Conservation (phyloP, 2,797 vertebrate species). For the Gallinago solitaria region DNA sequence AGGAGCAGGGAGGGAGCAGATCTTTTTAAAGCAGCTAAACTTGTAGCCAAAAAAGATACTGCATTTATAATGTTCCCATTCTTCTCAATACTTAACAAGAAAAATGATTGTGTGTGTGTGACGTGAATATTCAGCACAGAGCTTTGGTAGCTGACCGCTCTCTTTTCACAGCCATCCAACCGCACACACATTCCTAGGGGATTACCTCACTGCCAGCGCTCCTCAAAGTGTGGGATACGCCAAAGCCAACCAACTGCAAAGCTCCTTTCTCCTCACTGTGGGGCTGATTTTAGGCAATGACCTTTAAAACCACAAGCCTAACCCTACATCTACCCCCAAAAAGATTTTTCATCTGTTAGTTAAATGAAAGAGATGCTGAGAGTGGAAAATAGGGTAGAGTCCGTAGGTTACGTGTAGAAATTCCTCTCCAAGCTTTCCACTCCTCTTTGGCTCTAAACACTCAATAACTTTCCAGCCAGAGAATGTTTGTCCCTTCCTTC, state of each 20-base stretch:
- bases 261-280: not conserved
- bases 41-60: conserved; percentile 52
- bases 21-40: conserved; percentile 44
- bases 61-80: conserved; percentile 68
- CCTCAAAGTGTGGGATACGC: conserved; percentile 49
- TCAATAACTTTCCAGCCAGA: conserved; percentile 48
- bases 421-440: conserved; percentile 29
- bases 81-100: conserved; percentile 66
- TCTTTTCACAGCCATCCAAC: conserved; percentile 79
- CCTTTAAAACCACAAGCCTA: conserved; percentile 44
- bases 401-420: not conserved
- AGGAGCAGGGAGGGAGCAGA: conserved; percentile 4
- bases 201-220: conserved; percentile 73
- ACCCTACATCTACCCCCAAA: not conserved
- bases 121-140: conserved; percentile 63
- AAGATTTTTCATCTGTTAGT: not conserved
- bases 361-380: not conserved
- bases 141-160: conserved; percentile 69
- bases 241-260: conserved; percentile 9
- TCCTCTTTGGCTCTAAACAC: conserved; percentile 31
- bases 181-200: conserved; percentile 76
- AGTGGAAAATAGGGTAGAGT: not conserved
- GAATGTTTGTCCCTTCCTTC: conserved; percentile 55
- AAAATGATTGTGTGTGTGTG: conserved; percentile 69
- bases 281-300: conserved; percentile 18